These are phyloP conservation scores for Stenurella melanura DNA, from an alignment of 2,888 invertebrate species.

Conservation along the genomic window DNA sequence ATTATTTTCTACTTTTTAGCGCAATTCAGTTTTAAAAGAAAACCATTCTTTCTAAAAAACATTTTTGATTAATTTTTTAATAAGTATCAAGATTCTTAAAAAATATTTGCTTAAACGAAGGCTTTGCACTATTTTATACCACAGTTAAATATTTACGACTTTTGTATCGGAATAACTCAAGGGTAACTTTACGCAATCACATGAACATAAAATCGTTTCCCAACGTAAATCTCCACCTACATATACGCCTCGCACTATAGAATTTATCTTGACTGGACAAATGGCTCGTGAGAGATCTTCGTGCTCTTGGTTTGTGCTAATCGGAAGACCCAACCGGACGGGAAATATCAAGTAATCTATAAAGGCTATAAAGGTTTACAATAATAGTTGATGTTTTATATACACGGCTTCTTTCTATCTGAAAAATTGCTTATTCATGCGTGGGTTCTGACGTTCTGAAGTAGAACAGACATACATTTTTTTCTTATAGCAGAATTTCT, in stretches of 20 bases:
- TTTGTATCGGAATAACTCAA: not conserved
- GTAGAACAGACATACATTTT: too few relatives aligned
- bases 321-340: not conserved
- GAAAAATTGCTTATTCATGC: not conserved
- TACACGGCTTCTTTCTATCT: not conserved
- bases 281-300: not conserved
- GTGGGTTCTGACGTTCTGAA: too few relatives aligned
- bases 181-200: not conserved
- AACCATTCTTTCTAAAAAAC: too few relatives aligned
- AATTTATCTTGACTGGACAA: not conserved
- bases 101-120: too few relatives aligned
- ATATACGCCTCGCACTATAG: not conserved
- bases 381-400: not conserved
- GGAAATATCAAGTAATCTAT: not conserved
- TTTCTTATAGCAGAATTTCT: too few relatives aligned
- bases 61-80: too few relatives aligned
- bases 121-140: too few relatives aligned
- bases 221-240: conserved; percentile 7
- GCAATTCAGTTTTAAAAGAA: too few relatives aligned
- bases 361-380: not conserved
- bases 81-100: too few relatives aligned
- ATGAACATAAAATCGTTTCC: not conserved
- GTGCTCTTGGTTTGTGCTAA: not conserved
- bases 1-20: too few relatives aligned
- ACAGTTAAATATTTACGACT: not conserved